Evolutionary conservation across 2,888 invertebrate genomes (phyloP).

Genomic region (Lypha dubia): DNA sequence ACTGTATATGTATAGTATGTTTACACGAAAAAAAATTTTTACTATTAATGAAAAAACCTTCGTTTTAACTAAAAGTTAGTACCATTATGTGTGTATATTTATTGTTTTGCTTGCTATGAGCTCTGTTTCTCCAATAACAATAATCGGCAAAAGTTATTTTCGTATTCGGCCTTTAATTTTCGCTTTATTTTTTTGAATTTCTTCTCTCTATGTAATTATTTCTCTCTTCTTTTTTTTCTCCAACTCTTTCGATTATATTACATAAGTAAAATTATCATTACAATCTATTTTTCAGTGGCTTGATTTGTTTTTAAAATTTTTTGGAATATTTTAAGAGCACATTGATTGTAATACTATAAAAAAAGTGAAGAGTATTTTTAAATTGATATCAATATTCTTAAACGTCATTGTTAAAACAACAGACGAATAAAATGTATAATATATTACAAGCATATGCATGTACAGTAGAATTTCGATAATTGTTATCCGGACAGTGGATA

Average conservation of each 20-base stretch:
- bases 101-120: too few species aligned
- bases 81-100: too few species aligned
- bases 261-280: not conserved
- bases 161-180: not conserved
- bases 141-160: too few species aligned
- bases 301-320: not conserved
- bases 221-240: not conserved
- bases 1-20: too few species aligned
- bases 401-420: constrained; percentile 14
- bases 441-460: not conserved
- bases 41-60: too few species aligned
- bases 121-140: too few species aligned
- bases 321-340: constrained; percentile 9
- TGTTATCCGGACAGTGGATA: too few species aligned
- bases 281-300: not conserved
- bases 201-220: not conserved
- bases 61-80: too few species aligned
- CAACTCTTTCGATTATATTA: not conserved
- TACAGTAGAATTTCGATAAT: too few species aligned
- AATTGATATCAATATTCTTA: constrained; percentile 18
- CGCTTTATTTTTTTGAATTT: not conserved
- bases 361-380: constrained; percentile 6
- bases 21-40: too few species aligned
- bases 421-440: constrained; percentile 10
- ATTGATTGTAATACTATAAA: not conserved